phyloP scores from a whole-genome alignment of 2,797 vertebrate genomes.

The Leptatherina wallacei region DNA sequence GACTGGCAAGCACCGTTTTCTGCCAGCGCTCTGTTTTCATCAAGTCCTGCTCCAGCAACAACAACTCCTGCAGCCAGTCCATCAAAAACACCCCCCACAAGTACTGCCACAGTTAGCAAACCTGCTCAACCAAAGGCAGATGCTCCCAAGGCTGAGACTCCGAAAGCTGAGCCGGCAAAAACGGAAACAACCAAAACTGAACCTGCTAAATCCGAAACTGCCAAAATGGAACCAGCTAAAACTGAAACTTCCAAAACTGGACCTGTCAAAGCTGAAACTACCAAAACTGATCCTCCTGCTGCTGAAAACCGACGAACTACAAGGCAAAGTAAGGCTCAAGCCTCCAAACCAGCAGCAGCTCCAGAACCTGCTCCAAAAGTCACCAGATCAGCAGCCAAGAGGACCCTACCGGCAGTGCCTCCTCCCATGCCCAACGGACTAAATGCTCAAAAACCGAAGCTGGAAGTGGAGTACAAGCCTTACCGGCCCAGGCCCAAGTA shows the following conservation, averaged over 20 bases:
- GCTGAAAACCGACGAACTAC: conserved; percentile 64
- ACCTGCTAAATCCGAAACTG: conserved; percentile 22
- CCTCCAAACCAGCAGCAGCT: conserved; percentile 44
- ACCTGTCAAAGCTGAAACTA: conserved; percentile 30
- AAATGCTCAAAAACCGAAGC: conserved; percentile 72
- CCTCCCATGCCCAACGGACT: conserved; percentile 86
- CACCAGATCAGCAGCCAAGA: conserved; percentile 69
- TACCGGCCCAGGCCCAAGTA: conserved; percentile 85
- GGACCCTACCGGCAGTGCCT: conserved; percentile 76
- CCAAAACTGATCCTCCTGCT: conserved; percentile 37
- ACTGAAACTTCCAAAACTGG: conserved; percentile 29
- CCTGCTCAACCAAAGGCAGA: conserved; percentile 51
- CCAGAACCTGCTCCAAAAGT: conserved; percentile 64
- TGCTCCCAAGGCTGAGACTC: conserved; percentile 37
- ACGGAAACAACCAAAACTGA: conserved; percentile 30
- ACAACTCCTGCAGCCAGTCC: conserved; percentile 43
- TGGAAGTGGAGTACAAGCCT: conserved; percentile 81
- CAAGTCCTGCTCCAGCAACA: conserved; percentile 23
- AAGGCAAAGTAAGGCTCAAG: conserved; percentile 62
- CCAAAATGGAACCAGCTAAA: conserved; percentile 20
- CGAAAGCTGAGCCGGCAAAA: conserved; percentile 29
- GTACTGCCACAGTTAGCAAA: conserved; percentile 45
- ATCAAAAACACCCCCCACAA: conserved; percentile 38
- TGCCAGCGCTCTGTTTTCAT: conserved; percentile 39
- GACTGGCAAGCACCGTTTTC: conserved; percentile 66